phyloP scores from a whole-genome alignment of 2,888 invertebrate genomes.

The Trichogramma evanescens region DNA sequence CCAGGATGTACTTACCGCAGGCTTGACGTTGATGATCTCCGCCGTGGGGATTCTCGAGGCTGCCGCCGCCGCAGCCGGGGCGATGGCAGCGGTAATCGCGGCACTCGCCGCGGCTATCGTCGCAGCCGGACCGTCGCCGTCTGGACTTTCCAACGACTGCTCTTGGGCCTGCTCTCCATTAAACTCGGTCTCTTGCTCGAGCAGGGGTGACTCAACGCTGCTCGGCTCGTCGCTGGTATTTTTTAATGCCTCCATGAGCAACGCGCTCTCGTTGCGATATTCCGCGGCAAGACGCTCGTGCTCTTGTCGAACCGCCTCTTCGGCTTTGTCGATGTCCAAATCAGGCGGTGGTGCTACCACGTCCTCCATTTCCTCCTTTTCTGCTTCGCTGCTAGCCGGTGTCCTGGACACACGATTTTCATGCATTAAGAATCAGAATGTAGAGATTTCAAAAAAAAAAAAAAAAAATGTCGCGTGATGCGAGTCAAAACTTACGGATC shows the following conservation, averaged over 20 bases:
- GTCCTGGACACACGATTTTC: too few species aligned
- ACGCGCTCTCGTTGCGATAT: slow-evolving; percentile 40
- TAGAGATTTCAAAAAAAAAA: too few species aligned
- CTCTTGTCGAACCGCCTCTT: slow-evolving; percentile 29
- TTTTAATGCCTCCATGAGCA: slow-evolving; percentile 40
- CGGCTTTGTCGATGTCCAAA: neutral
- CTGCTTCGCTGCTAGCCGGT: slow-evolving; percentile 10
- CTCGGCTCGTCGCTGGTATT: slow-evolving; percentile 20
- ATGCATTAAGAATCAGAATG: too few species aligned
- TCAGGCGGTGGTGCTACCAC: neutral
- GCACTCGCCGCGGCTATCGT: neutral
- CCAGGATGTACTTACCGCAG: slow-evolving; percentile 3
- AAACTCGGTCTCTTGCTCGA: slow-evolving; percentile 6
- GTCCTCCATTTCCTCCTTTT: slow-evolving; percentile 7
- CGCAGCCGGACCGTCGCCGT: neutral
- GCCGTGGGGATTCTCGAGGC: neutral
- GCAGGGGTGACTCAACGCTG: neutral
- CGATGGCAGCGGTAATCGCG: neutral
- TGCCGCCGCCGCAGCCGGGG: neutral
- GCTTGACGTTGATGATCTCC: slow-evolving; percentile 3
- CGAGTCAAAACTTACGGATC: slow-evolving; percentile 38
- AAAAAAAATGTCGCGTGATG: too few species aligned
- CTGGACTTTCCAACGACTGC: neutral
- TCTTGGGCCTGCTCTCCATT: neutral
- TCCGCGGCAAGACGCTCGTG: slow-evolving; percentile 41